Evolutionary conservation across 2,113 vertebrate genomes (phyloP).

Genomic region (Oryzias melastigma): DNA sequence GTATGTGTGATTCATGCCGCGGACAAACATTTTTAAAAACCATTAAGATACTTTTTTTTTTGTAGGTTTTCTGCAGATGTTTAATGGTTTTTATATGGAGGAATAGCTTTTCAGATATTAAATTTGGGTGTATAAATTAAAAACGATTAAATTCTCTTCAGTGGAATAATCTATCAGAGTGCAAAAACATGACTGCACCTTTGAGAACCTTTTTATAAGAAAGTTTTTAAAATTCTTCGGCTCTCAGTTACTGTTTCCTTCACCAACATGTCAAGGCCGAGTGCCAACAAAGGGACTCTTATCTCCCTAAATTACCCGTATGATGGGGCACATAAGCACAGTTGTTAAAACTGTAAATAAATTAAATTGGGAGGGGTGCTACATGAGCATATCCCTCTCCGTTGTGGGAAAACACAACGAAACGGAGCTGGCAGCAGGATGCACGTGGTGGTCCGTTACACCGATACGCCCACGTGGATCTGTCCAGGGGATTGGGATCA

Average conservation of each 20-base stretch:
- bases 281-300: constrained; percentile 56
- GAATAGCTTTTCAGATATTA: not conserved
- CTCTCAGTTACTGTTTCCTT: not conserved
- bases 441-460: constrained; percentile 50
- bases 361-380: constrained; percentile 28
- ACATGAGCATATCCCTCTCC: constrained; percentile 5
- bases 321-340: constrained; percentile 69
- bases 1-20: too few relatives aligned
- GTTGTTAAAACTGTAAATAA: constrained; percentile 76
- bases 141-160: not conserved
- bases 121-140: not conserved
- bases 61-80: too few relatives aligned
- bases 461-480: constrained; percentile 62
- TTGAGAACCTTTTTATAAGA: too few relatives aligned
- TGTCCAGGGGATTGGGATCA: constrained; percentile 73
- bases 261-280: constrained; percentile 36
- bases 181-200: not conserved
- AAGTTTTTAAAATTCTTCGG: not conserved
- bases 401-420: constrained; percentile 41
- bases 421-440: constrained; percentile 30
- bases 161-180: not conserved
- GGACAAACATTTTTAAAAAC: too few relatives aligned
- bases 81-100: too few relatives aligned
- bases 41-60: too few relatives aligned
- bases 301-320: constrained; percentile 79